Base-by-base conservation (phyloP, 2,888 invertebrate genomes). In the Torymus auratus region DNA sequence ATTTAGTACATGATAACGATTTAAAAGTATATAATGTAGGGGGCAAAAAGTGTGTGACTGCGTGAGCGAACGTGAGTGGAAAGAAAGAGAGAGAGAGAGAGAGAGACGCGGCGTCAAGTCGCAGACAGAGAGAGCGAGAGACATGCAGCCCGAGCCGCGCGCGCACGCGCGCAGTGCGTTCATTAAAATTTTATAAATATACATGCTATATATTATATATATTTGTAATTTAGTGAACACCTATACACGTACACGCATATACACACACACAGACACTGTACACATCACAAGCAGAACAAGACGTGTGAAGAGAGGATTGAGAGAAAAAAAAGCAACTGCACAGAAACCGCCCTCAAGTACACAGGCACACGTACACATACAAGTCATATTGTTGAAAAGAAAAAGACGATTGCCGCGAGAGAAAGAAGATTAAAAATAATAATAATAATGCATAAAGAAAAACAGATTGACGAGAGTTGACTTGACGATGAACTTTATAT, bases 121-220 rank as follows among this genome's bases (percentile, higher is more conserved):
- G 11, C 15, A 60, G 79, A 7, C 70, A 56, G 28, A 76, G 55
- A 12, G 58, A 41, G 53, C 64, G 14, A 28, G 53, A 41, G 65
- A 14, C 55, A 65, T 15, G 69, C 56, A 73, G 79, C 67, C 60
- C 50, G 4, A 15, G 50, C 11, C 15, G 50, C 41, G 70, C 52
- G 62, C 20, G 50, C 84, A 83, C 23, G 23, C 41, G 41, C 41
- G 41, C 41, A 75, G 82, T 83, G 85, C 83, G 84, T 86, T 86
- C 83, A 84, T 85, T 86, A 81, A 84, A 86, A 85, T 86, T 87
- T 86, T 87, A 86, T 86, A 86, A 83, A 86, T 86, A 85, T 83
- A 84, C 77, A 86, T 84, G 85, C 82, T 84, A 85, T 83, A 85
- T 85, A 85, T 83, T 81, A 75, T 78, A 78, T 86, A 85, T 86